Base-by-base conservation (phyloP, 37 sponge, comb jelly and placozoan genomes). In the Hormiphora californensis region DNA sequence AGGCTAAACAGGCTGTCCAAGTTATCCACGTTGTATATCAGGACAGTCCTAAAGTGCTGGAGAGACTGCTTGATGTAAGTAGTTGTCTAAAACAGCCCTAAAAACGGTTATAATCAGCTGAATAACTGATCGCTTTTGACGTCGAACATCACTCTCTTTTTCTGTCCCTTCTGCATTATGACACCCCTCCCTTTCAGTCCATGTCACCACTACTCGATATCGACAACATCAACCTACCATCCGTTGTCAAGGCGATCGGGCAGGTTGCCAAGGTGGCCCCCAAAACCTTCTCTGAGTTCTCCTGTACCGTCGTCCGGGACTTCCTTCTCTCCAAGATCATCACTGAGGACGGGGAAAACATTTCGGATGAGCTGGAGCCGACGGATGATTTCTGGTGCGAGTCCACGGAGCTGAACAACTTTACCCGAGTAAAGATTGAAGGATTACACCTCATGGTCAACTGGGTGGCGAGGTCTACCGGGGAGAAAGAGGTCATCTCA, bases 51-150 rank as follows among this genome's bases (percentile, higher is more conserved):
- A 73, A 89, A 43, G 87, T 89, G 40, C 40, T 92, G 40, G 57
- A 88, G 37, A 78, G 91, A 87, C 85, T 92, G 17, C 87, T 87
- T 54, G 86, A 86, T 40, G 92, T 90, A 32, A 85, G 32, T n/a
- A 85, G 12, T 41, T 57, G n/a, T 28, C 25, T 57, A 57, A 46
- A 46, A 46, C 8, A 46, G 12, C 8, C 8, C 8, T 17, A 46
- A 46, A 46, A 46, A 46, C 51, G 8, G 8, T 46, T 8, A 46
- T 17, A 46, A 17, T 17, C 12, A 17, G 11, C 51, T 46, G 51
- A 46, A 46, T 8, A 17, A 8, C 12, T 46, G 51, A 46, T 8
- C 8, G 11, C 12, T 17, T 8, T 12, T 46, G 51, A 46, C 51
- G 51, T 15, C 12, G 51, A 46, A 46, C 8, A 46, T 46, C 12